Base-by-base conservation (phyloP, 2,797 vertebrate genomes). In the Nannoperca australis region DNA sequence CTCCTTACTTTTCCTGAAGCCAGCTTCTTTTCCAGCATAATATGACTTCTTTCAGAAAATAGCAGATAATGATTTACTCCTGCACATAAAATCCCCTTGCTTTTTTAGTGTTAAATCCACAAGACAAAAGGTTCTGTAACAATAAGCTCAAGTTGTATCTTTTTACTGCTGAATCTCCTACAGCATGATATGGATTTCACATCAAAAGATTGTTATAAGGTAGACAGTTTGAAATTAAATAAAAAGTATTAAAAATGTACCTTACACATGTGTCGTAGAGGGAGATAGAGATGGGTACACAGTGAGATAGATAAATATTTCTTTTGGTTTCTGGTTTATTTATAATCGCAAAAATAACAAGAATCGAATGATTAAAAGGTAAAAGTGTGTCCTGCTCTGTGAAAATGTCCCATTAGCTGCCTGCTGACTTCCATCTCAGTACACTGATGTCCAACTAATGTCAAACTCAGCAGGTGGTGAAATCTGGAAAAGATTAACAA, bases 341-440 rank as follows among this genome's bases (percentile, higher is more conserved):
- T 72, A 67, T 75, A 85, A 86, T 17, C 10, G 50, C 32, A 24
- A 82, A 83, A 76, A 83, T 63, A 60, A 72, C 22, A 64, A 83
- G 49, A 76, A 82, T 76, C 1, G 7, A 65, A 78, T 79, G 32
- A 89, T 86, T 64, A 81, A 63, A 76, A 55, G 72, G 67, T 70
- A 66, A 82, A 84, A 56, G 67, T 88, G 82, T 87, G 81, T 79
- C 76, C 66, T 79, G 70, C 79, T 76, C 76, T 69, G 73, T 89
- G 86, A 92, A 84, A 89, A 88, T 83, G 82, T 84, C 71, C 70
- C 64, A 91, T 92, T 85, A 86, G 76, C 88, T 76, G 36, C 92
- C 88, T 70, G 91, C 92, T 92, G 91, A 68, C 84, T 90, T 84
- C 59, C 75, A 90, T 92, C 80, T 83, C 82, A 79, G 51, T 73